Evolutionary conservation across 1,140 invertebrate genomes (phyloP).

Genomic region (Sycophila sp.): DNA sequence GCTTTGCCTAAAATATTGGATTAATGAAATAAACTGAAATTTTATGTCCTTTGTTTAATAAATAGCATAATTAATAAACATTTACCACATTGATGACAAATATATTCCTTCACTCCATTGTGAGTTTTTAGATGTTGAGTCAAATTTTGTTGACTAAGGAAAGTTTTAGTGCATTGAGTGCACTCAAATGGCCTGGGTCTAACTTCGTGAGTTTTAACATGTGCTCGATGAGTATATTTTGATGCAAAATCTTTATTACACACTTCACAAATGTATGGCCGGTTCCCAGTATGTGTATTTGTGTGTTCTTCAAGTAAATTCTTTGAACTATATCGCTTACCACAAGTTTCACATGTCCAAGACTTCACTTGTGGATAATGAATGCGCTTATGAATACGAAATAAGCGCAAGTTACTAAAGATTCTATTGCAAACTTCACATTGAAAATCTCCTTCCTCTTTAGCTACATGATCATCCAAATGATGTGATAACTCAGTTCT

Average conservation of each 20-base stretch:
- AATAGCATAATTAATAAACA: slow-evolving; percentile 26
- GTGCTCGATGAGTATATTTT: slow-evolving; percentile 80
- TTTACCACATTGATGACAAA: slow-evolving; percentile 78
- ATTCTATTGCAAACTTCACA: slow-evolving; percentile 74
- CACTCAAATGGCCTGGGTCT: slow-evolving; percentile 77
- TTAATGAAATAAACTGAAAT: slow-evolving; percentile 3
- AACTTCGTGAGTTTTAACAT: slow-evolving; percentile 78
- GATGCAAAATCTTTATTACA: slow-evolving; percentile 81
- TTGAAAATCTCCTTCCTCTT: slow-evolving; percentile 72
- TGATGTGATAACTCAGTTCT: slow-evolving; percentile 73
- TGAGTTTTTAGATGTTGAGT: slow-evolving; percentile 79
- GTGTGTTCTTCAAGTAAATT: slow-evolving; percentile 77
- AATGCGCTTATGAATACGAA: slow-evolving; percentile 72
- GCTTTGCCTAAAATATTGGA: slow-evolving; percentile 70
- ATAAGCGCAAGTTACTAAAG: slow-evolving; percentile 72
- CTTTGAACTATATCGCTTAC: slow-evolving; percentile 74
- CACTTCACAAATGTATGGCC: slow-evolving; percentile 73
- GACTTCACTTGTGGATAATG: slow-evolving; percentile 73
- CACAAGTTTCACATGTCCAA: slow-evolving; percentile 73
- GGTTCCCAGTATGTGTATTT: slow-evolving; percentile 74
- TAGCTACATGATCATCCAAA: slow-evolving; percentile 73
- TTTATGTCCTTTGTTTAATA: neutral
- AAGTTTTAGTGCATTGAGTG: slow-evolving; percentile 75
- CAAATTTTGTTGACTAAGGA: slow-evolving; percentile 80
- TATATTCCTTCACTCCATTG: slow-evolving; percentile 74